These are phyloP conservation scores for Melanchra persicariae DNA, from an alignment of 2,888 invertebrate genomes.

Conservation along the genomic window DNA sequence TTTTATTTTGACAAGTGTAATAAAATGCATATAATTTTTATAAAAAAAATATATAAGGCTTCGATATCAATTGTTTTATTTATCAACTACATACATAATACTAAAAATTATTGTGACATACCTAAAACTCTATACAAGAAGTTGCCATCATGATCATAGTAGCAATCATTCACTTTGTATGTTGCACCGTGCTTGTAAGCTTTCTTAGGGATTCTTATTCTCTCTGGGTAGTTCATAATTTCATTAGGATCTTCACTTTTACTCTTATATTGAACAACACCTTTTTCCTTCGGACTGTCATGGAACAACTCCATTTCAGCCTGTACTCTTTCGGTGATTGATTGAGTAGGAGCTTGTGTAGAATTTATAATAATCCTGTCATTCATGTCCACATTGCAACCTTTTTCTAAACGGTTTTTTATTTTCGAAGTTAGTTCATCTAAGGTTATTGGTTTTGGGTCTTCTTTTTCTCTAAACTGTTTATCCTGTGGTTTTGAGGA, in stretches of 20 bases:
- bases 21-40: conserved; percentile 88
- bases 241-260: conserved; percentile 68
- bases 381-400: conserved; percentile 76
- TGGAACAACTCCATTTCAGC: conserved; percentile 74
- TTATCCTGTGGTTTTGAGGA: conserved; percentile 34
- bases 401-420: conserved; percentile 79
- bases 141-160: conserved; percentile 95
- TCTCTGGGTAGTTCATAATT: conserved; percentile 88
- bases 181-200: conserved; percentile 92
- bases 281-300: conserved; percentile 63
- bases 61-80: conserved; percentile 81
- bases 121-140: conserved; percentile 95
- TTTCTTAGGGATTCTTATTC: conserved; percentile 93
- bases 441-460: conserved; percentile 79
- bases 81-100: conserved; percentile 41
- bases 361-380: conserved; percentile 82
- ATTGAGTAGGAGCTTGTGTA: conserved; percentile 53
- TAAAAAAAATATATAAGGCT: conserved; percentile 87
- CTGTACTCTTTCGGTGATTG: conserved; percentile 63
- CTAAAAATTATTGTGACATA: conserved; percentile 81
- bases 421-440: conserved; percentile 81
- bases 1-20: conserved; percentile 85
- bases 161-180: conserved; percentile 95
- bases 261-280: conserved; percentile 72
- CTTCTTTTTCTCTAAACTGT: conserved; percentile 59